Conservation (phyloP, 2,113 vertebrate genomes). For the Bubalus kerabau region DNA sequence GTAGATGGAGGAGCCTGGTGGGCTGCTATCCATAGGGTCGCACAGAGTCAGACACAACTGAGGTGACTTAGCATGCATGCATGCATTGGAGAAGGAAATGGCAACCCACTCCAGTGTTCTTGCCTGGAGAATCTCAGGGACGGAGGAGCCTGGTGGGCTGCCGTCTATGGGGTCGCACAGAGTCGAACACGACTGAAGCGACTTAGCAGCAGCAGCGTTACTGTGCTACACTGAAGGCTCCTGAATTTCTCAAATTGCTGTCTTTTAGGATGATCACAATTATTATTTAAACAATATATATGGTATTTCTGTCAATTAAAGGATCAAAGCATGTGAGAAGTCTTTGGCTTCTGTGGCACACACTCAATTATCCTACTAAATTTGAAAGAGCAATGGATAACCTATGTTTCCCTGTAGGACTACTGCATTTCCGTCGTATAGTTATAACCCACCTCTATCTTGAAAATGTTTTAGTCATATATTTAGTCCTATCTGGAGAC, state of each 20-base stretch:
- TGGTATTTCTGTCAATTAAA: background rate
- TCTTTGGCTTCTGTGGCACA: background rate
- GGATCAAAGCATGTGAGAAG: background rate
- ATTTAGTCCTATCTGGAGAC: background rate
- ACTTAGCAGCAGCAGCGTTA: background rate
- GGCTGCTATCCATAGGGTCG: background rate
- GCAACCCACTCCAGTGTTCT: too few species aligned
- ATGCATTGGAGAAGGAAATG: too few species aligned
- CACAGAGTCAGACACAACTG: background rate
- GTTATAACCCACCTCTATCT: background rate
- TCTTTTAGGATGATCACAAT: background rate
- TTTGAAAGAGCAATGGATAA: background rate
- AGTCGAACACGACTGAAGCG: background rate
- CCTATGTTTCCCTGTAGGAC: background rate
- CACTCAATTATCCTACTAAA: background rate
- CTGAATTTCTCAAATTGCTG: background rate
- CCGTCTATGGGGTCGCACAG: too few species aligned
- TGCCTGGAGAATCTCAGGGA: too few species aligned
- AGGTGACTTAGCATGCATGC: too few species aligned
- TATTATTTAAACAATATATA: background rate
- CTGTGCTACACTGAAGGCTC: background rate
- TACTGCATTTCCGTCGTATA: background rate
- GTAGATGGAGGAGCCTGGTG: background rate
- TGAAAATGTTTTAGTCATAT: conserved; percentile 26
- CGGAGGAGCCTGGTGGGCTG: too few species aligned